Conservation (phyloP, 2,888 invertebrate genomes). For the Aporophyla nigra region DNA sequence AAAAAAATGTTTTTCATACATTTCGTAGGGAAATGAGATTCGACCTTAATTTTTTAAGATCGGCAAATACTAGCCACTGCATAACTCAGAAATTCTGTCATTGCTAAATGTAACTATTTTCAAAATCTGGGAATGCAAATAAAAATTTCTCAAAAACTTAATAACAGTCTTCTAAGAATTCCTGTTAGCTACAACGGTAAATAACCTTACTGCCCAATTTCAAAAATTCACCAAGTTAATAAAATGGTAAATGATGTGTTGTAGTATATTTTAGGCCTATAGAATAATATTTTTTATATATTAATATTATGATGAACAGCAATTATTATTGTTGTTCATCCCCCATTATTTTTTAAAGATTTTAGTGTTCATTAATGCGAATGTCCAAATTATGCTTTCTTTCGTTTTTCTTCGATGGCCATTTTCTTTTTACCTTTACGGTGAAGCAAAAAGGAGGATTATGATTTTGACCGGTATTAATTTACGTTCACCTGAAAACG, state of each 20-base stretch:
- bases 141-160: not conserved
- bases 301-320: too few species aligned
- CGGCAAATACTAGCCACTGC: too few species aligned
- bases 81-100: too few species aligned
- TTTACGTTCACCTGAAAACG: too few species aligned
- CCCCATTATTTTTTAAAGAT: not conserved
- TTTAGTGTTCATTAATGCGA: constrained; percentile 6
- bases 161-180: not conserved
- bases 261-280: not conserved
- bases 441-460: too few species aligned
- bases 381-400: not conserved
- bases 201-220: not conserved
- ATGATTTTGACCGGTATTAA: too few species aligned
- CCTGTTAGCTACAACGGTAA: not conserved
- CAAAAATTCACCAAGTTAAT: not conserved
- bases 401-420: not conserved
- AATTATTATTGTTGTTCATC: too few species aligned
- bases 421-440: not conserved
- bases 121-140: not conserved
- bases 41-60: not conserved
- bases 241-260: not conserved
- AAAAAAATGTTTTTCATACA: not conserved
- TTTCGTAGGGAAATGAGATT: not conserved
- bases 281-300: not conserved
- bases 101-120: not conserved